Evolutionary conservation across 2,797 vertebrate genomes (phyloP), one percentile per base, ranked within the genome.

Genomic region (Typhlichthys eigenmanni): DNA sequence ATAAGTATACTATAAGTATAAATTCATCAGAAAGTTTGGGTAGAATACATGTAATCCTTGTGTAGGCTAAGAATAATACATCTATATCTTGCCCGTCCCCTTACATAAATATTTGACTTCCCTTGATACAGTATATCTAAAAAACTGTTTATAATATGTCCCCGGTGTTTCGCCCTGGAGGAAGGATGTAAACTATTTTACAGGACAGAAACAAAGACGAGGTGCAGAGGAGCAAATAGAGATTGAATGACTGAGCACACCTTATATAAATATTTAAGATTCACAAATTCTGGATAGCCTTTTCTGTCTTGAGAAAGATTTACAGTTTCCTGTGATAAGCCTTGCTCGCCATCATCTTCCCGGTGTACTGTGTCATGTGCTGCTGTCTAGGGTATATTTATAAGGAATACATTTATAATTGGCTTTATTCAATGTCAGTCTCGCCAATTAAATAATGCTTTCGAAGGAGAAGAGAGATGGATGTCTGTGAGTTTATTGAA

Each of bases 261-360:
- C 86, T 91, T 88, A 64, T 85, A 79, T 93, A 93, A 93, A 93
- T 93, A 92, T 93, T 92, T 92, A 70, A 85, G 83, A 89, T 90
- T 83, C 86, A 87, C 84, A 84, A 79, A 89, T 89, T 84, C 68
- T 73, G 76, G 75, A 75, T 80, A 86, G 86, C 84, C 77, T 85
- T 84, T 83, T 74, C 84, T 78, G 80, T 87, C 87, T 11, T 0
- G 4, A 43, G 64, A 50, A 66, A 81, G 87, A 92, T 87, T 45
- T 74, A 91, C 69, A 2, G 65, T 67, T 92, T 92, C 90, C 91
- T 90, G 88, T 45, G 79, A 86, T 78, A 70, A 69, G 66, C 67
- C 29, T 8, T 2, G 34, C 65, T 77, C 74, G 1, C 16, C 47
- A 71, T 90, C 74, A 86, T 75, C 82, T 85, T 78, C 67, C 45